Conservation (phyloP, 2,888 invertebrate genomes). For the Helicoverpa assulta region DNA sequence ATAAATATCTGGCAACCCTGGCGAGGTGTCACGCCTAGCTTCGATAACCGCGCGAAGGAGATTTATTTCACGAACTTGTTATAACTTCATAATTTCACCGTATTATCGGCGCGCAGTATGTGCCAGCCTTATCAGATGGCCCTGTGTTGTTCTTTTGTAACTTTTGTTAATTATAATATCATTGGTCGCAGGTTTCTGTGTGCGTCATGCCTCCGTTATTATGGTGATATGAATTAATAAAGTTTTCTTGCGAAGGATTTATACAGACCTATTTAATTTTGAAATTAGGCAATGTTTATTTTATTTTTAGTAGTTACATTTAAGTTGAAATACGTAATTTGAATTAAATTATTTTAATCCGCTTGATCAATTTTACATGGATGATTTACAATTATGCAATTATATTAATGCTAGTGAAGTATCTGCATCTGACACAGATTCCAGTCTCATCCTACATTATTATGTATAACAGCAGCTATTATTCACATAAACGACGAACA, state of each 20-base stretch:
- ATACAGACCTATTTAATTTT: background rate
- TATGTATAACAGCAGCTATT: conserved; percentile 15
- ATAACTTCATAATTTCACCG: conserved; percentile 87
- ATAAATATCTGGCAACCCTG: conserved; percentile 72
- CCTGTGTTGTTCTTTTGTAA: conserved; percentile 64
- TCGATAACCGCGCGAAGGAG: conserved; percentile 84
- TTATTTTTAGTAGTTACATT: too few species aligned
- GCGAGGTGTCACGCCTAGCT: conserved; percentile 70
- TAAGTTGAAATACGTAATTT: too few species aligned
- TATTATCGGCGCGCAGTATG: conserved; percentile 83
- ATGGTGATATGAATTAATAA: background rate
- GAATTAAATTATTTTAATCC: too few species aligned
- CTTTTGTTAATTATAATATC: conserved; percentile 54
- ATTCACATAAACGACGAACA: conserved; percentile 24
- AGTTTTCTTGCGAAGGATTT: background rate
- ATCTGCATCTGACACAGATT: background rate
- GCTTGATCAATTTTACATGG: too few species aligned
- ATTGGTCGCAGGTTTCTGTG: background rate
- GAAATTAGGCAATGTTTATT: too few species aligned
- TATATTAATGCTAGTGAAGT: background rate
- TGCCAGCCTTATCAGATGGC: conserved; percentile 70
- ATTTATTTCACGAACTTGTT: conserved; percentile 88
- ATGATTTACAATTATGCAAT: background rate
- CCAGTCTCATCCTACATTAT: background rate
- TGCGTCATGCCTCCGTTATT: background rate